Evolutionary conservation across 2,888 invertebrate species (phyloP).

Genomic region (Mesorhabditis belari): DNA sequence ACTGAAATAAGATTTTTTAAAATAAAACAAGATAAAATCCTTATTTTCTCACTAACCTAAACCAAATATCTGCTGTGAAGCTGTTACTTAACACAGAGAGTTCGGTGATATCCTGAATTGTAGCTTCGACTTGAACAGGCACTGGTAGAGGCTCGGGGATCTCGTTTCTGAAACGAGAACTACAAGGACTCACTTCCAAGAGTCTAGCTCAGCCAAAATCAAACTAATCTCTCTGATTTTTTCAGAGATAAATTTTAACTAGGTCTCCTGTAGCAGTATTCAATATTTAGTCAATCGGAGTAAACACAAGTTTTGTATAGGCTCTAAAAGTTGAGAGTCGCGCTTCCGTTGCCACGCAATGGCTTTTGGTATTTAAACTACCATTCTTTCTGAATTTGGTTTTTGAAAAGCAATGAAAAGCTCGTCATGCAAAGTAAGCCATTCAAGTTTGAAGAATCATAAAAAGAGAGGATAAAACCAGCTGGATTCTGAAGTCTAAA

Average conservation of each 20-base stretch:
- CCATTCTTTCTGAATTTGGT: background rate
- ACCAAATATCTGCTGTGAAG: conserved; percentile 50
- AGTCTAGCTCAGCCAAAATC: too few relatives aligned
- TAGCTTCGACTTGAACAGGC: conserved; percentile 43
- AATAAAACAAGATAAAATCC: background rate
- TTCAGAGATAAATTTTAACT: too few relatives aligned
- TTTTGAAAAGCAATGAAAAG: background rate
- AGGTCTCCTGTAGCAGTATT: too few relatives aligned
- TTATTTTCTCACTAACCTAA: conserved; percentile 18
- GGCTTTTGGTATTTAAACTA: too few relatives aligned
- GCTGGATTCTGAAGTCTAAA: too few relatives aligned
- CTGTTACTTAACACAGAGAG: conserved; percentile 46
- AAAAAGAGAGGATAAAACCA: background rate
- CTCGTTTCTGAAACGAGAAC: conserved; percentile 1
- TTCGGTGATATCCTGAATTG: conserved; percentile 47
- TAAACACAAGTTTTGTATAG: too few relatives aligned
- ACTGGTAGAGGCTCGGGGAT: conserved; percentile 32
- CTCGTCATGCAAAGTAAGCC: too few relatives aligned
- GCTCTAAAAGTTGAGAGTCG: too few relatives aligned
- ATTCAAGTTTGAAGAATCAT: too few relatives aligned
- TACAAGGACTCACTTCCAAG: background rate
- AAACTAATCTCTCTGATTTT: too few relatives aligned
- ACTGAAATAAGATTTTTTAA: conserved; percentile 8
- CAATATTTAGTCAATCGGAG: too few relatives aligned
- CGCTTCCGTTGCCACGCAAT: too few relatives aligned